Evolutionary conservation across 2,888 invertebrate genomes (phyloP).

Genomic region (Rapana venosa): DNA sequence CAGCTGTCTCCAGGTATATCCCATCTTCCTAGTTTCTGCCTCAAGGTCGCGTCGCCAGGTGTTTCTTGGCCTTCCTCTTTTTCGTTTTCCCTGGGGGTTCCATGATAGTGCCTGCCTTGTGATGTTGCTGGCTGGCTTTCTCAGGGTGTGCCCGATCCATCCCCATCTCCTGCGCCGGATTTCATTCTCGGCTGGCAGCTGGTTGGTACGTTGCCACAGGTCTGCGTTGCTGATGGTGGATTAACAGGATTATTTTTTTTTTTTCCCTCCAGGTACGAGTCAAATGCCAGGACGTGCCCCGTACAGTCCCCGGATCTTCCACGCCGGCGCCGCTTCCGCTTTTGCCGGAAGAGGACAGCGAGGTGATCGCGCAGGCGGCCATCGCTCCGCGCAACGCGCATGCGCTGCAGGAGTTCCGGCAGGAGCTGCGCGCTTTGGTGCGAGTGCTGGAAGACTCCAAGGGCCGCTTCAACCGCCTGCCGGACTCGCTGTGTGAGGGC

Average conservation of each 20-base stretch:
- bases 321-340: not conserved
- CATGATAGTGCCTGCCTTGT: no score
- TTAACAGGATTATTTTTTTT: no score
- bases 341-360: not conserved
- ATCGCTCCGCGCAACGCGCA: not conserved
- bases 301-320: not conserved
- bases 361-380: not conserved
- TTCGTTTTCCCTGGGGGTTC: no score
- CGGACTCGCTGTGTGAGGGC: conserved; percentile 60
- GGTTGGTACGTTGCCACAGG: not conserved
- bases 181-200: no score
- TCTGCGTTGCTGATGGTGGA: no score
- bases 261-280: conserved; percentile 15
- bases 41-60: no score
- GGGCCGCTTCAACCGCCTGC: conserved; percentile 62
- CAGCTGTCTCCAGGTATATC: no score
- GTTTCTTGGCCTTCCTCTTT: no score
- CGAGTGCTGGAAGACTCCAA: conserved; percentile 57
- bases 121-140: no score
- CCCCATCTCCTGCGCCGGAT: no score
- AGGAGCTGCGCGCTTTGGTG: conserved; percentile 51
- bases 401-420: conserved; percentile 16
- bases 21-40: no score
- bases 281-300: conserved; percentile 13
- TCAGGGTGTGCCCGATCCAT: no score